phyloP scores from a whole-genome alignment of 2,888 invertebrate genomes.

The Pammene fasciana region DNA sequence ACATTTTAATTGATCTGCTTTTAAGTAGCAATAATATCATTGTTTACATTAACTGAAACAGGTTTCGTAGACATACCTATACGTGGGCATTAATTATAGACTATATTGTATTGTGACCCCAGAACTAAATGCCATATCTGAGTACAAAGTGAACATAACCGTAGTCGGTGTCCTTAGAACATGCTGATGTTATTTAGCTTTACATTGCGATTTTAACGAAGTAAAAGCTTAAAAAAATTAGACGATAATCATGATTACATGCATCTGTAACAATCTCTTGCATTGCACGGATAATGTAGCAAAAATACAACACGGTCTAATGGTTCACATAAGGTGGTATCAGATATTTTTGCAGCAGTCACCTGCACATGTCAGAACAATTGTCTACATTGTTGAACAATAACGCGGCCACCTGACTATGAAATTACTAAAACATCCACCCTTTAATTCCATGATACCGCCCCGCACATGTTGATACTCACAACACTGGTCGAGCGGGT shows the following conservation, averaged over 20 bases:
- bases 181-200: background rate
- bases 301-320: no score
- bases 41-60: background rate
- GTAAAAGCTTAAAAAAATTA: background rate
- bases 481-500: background rate
- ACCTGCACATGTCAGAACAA: background rate
- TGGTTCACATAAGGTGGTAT: no score
- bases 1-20: constrained; percentile 21
- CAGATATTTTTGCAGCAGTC: no score
- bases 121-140: background rate
- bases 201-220: background rate
- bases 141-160: background rate
- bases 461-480: background rate
- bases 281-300: no score
- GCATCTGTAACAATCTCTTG: no score
- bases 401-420: constrained; percentile 29
- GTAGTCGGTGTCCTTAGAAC: background rate
- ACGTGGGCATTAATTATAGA: no score
- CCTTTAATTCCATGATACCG: constrained; percentile 34
- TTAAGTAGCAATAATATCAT: constrained; percentile 7
- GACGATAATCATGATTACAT: background rate
- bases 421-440: constrained; percentile 29
- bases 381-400: constrained; percentile 17
- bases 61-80: no score
- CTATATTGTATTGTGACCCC: background rate